Base-by-base conservation (phyloP, 2,797 vertebrate genomes). In the Botia almorhae region DNA sequence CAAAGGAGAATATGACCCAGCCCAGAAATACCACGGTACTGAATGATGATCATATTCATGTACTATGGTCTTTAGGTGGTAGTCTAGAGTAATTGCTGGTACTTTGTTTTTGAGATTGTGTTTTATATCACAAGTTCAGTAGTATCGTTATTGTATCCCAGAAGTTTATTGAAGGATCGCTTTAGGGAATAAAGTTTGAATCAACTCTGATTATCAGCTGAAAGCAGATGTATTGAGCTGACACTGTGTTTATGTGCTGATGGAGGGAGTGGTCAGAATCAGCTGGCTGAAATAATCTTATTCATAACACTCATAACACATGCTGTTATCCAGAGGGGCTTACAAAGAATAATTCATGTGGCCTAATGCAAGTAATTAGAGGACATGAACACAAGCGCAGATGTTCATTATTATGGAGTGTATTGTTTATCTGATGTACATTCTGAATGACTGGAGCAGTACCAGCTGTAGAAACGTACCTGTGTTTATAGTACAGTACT, bases 381-480 rank as follows among this genome's bases (percentile, higher is more conserved):
- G 33, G 33, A 78, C 74, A 68, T 29, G 60, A 82, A 51, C 21
- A 33, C 74, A 33, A 39, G 74, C 74, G 67, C 84, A 83, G 74
- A 80, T 85, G 84, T 80, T 77, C 7, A 4, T 67, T 77, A 39
- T 64, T 63, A 61, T 50, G 76, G 29, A 21, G 33, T 23, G 26
- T 33, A 82, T 69, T 77, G 65, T 80, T 82, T 76, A 76, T 46
- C 56, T 80, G 82, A 82, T 76, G 60, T 82, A 33, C 48, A 56
- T 64, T 53, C 69, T 63, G 63, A 71, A 51, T 60, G 60, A 4
- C 63, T 65, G 63, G 43, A n/a, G 50, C 36, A 46, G 11, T 68
- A 36, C 63, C 74, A 58, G 56, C 67, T 36, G 17, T 48, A 29
- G 21, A 33, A 10, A 33, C 48, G 64, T 46, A 68, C 43, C 43